phyloP scores from a whole-genome alignment of 2,888 invertebrate genomes.

The Andrena trimmerana region DNA sequence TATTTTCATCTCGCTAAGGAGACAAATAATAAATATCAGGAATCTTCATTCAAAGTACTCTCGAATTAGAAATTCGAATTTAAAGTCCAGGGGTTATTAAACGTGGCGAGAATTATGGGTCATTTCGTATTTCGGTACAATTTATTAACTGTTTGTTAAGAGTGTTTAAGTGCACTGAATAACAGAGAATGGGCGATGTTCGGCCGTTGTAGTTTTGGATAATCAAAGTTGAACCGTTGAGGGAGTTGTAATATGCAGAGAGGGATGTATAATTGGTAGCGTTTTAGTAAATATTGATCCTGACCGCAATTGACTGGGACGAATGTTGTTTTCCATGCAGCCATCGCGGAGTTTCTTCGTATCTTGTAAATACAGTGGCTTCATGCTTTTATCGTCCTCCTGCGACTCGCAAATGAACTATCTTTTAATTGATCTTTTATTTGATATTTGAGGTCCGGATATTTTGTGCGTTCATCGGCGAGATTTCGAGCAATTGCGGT shows the following conservation, averaged over 20 bases:
- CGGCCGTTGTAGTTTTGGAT: background rate
- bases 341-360: background rate
- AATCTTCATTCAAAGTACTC: background rate
- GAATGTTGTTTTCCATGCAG: background rate
- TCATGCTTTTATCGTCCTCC: background rate
- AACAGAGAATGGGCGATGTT: background rate
- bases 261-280: background rate
- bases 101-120: too few relatives aligned
- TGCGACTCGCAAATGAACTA: background rate
- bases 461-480: background rate
- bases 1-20: background rate
- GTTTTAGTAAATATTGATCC: background rate
- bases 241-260: background rate
- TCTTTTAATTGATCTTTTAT: too few relatives aligned
- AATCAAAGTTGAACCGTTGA: background rate
- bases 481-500: background rate
- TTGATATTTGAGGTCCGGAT: too few relatives aligned
- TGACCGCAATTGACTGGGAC: background rate
- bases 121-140: too few relatives aligned
- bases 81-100: background rate
- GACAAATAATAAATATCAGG: too few relatives aligned
- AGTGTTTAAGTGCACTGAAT: too few relatives aligned
- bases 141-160: too few relatives aligned
- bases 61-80: background rate
- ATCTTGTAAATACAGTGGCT: background rate